These are phyloP conservation scores for Tribolium madens DNA, from an alignment of 1,140 invertebrate genomes.

Conservation along the genomic window DNA sequence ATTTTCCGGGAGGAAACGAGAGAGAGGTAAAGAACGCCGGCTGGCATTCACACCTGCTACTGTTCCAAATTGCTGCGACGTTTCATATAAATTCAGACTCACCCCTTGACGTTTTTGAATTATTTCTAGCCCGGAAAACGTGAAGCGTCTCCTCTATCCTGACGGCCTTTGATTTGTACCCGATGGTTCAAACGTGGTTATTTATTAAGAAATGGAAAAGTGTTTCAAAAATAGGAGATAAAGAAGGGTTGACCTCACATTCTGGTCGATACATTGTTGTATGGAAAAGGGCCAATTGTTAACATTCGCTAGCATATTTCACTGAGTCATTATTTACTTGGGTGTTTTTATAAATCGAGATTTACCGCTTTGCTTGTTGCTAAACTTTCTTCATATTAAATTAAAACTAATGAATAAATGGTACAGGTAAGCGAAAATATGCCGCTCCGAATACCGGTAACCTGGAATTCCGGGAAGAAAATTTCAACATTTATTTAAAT, in stretches of 20 bases:
- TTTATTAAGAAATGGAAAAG: conserved; percentile 16
- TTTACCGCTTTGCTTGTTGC: neutral
- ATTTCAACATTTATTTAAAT: conserved; percentile 22
- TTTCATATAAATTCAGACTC: conserved; percentile 29
- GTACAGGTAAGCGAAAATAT: neutral
- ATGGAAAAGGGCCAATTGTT: neutral
- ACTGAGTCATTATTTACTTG: neutral
- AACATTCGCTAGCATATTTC: too few species aligned
- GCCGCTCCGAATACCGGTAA: neutral
- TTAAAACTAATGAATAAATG: conserved; percentile 12
- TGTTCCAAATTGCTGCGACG: conserved; percentile 23
- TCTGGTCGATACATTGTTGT: neutral
- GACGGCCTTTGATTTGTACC: conserved; percentile 12
- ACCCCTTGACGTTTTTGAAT: conserved; percentile 26
- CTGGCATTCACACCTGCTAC: conserved; percentile 36
- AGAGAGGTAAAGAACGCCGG: neutral
- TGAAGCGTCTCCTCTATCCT: neutral
- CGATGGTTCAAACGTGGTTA: neutral
- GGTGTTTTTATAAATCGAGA: neutral
- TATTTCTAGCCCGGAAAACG: neutral
- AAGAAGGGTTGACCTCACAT: neutral
- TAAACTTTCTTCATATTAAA: neutral
- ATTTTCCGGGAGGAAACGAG: neutral
- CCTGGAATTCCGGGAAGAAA: conserved; percentile 6
- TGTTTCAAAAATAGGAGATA: neutral